Conservation (phyloP, 2,113 vertebrate genomes). For the Barnardius zonarius region DNA sequence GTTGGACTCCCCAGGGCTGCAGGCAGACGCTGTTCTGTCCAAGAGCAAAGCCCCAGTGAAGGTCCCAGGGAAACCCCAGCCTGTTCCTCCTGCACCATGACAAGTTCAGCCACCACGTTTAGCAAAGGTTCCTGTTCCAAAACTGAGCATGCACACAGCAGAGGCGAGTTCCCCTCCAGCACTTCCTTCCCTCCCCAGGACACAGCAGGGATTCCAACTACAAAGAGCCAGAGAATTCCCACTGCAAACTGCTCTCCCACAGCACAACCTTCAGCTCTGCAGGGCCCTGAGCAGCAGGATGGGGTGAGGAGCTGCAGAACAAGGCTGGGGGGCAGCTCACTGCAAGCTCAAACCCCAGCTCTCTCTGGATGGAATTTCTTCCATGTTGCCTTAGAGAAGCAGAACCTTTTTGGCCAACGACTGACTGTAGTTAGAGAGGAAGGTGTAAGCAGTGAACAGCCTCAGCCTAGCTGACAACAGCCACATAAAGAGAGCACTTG, state of each 20-base stretch:
- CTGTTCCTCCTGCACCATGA: background rate
- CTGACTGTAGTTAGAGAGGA: background rate
- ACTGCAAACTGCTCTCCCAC: background rate
- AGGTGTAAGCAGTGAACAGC: background rate
- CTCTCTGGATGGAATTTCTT: background rate
- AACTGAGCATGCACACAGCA: background rate
- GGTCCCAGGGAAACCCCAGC: background rate
- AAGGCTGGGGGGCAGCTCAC: background rate
- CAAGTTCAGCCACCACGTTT: background rate
- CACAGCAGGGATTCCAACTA: background rate
- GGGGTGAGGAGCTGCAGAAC: background rate
- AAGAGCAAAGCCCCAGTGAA: background rate
- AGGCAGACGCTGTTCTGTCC: background rate
- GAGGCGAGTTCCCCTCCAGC: background rate
- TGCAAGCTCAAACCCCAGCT: background rate
- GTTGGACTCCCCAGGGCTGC: background rate
- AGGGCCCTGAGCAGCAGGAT: background rate
- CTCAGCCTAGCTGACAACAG: background rate
- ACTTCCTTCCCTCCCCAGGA: background rate
- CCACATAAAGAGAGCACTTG: background rate
- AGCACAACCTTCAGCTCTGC: accelerated
- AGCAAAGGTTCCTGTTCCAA: background rate
- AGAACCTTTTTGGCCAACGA: too few species aligned
- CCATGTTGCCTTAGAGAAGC: background rate
- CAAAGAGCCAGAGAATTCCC: background rate